Evolutionary conservation across 1,140 invertebrate species (phyloP).

Genomic region (Leptinotarsa lineolata): DNA sequence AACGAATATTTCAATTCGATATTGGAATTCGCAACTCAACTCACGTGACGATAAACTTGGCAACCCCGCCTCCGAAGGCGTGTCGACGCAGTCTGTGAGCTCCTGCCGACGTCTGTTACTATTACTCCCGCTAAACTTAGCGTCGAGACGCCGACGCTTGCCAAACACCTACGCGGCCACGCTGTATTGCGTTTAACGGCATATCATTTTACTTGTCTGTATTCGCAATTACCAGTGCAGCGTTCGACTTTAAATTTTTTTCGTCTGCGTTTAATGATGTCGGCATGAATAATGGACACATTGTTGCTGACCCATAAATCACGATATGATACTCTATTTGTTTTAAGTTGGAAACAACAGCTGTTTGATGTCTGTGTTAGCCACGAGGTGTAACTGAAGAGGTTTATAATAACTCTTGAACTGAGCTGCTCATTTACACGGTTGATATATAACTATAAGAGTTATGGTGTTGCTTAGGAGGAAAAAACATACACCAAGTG

Average conservation of each 20-base stretch:
- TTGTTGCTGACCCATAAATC: conserved; percentile 19
- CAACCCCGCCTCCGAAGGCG: neutral
- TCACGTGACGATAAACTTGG: neutral
- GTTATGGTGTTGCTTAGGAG: no score
- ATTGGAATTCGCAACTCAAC: neutral
- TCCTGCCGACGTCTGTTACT: neutral
- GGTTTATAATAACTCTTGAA: no score
- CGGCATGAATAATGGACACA: conserved; percentile 22
- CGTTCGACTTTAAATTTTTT: conserved; percentile 2
- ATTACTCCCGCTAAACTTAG: conserved; percentile 8
- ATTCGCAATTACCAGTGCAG: conserved; percentile 27
- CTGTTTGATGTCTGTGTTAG: no score
- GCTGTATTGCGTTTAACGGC: conserved; percentile 24
- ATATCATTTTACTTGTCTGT: conserved; percentile 24
- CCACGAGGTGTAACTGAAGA: no score
- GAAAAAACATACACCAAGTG: no score
- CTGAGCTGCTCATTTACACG: no score
- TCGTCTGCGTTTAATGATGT: conserved; percentile 17
- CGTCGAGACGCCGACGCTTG: neutral
- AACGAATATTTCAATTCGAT: neutral
- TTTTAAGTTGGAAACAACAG: no score
- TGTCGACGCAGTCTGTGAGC: neutral
- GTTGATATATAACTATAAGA: no score
- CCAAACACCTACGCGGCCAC: conserved; percentile 19
- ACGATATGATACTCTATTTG: neutral